Base-by-base conservation (phyloP, 2,888 invertebrate genomes). In the Yponomeuta plumbellus region DNA sequence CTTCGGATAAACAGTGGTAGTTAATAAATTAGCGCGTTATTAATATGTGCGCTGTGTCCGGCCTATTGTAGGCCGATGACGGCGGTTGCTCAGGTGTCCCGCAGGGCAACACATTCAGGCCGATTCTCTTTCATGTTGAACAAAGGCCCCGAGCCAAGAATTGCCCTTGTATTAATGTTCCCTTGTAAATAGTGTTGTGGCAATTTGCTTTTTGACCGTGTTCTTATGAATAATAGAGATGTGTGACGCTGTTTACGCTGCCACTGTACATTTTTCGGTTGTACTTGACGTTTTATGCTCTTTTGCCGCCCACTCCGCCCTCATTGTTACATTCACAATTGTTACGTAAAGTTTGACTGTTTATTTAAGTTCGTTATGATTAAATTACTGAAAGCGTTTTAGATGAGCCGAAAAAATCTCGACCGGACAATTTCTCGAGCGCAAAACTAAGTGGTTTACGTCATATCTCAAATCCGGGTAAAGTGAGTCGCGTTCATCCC, bases 11-110 rank as follows among this genome's bases (percentile, higher is more conserved):
- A 90, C 90, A 90, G 84, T 83, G 84, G 84, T 88, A 85, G 89
- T 89, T 91, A 88, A 89, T 90, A 89, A 89, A 90, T 91, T 90
- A 90, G 85, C 84, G 85, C 81, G 87, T 89, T 91, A 91, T 91
- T 91, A 91, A 90, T 91, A 91, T 89, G 88, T 90, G 88, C 83
- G 44, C 86, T 64, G 67, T 68, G 69, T 68, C 68, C 69, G 67
- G 67, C 64, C 61, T 59, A 83, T 78, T 85, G 86, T 84, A 88
- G 84, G 85, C 86, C 81, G 78, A 81, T 80, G 82, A 83, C 57
- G 67, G 80, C 80, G 84, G 83, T 22, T 26, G 61, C 61, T 65
- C 86, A 88, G 88, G 86, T 88, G 90, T 87, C 88, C 85, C 89
- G 80, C 76, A 72, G 78, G 85, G 88, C 83, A 77, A 73, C 71